phyloP scores from a whole-genome alignment of 2,888 invertebrate species.

The Phymatocera aterrima region DNA sequence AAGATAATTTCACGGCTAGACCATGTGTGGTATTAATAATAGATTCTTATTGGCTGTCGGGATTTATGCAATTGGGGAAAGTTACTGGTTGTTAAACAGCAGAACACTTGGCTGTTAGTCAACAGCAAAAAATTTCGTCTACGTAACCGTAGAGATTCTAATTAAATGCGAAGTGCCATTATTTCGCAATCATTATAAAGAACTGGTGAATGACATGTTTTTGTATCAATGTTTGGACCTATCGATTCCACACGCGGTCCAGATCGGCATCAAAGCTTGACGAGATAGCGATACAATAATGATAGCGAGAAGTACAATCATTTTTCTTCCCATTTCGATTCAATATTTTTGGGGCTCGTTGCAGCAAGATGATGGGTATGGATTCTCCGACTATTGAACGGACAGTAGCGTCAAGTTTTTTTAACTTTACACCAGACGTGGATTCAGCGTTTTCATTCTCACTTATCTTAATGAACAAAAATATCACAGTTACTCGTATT shows the following conservation, averaged over 20 bases:
- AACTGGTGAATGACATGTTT: slow-evolving; percentile 10
- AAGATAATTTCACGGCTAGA: neutral
- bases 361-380: neutral
- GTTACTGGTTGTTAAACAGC: neutral
- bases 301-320: neutral
- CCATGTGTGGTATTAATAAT: neutral
- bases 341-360: neutral
- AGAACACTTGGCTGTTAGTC: neutral
- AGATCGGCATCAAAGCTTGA: slow-evolving; percentile 23
- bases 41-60: neutral
- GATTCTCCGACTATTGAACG: neutral
- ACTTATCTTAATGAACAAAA: neutral
- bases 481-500: no score
- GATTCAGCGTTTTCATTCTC: neutral
- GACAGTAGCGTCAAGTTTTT: neutral
- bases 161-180: slow-evolving; percentile 35
- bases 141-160: slow-evolving; percentile 23
- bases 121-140: neutral
- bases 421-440: neutral
- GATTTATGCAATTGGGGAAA: slow-evolving; percentile 34
- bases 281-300: slow-evolving; percentile 5
- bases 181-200: slow-evolving; percentile 1
- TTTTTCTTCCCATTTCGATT: neutral
- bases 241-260: slow-evolving; percentile 1
- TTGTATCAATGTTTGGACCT: neutral